A percentile compares a stretch with the other conserved stretches of the same genome.
phyloP scores from a whole-genome alignment of 2,113 vertebrate genomes.

The Catharus fuscescens region DNA sequence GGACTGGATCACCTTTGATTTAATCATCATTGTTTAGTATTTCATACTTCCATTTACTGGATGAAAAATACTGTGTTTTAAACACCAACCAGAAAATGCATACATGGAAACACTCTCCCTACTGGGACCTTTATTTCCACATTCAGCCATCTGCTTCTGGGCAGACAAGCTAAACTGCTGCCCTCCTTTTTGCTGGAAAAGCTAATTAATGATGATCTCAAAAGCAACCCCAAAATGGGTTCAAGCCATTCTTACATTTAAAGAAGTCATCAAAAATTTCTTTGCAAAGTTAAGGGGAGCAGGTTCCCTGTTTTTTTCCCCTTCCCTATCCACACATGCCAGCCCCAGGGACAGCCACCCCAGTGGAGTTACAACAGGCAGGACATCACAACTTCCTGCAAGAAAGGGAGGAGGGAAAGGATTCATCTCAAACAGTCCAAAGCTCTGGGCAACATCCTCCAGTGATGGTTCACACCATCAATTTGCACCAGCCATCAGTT shows the following conservation, averaged over 20 bases:
- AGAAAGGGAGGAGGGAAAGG: not conserved
- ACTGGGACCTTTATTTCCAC: conserved; percentile 18
- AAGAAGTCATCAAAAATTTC: not conserved
- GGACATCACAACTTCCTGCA: not conserved
- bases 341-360: not conserved
- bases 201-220: conserved; percentile 4
- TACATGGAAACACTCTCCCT: not conserved
- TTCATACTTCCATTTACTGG: not conserved
- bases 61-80: not conserved
- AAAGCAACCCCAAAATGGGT: not conserved
- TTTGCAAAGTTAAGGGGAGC: not conserved
- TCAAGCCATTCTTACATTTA: not conserved
- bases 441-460: not conserved
- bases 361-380: not conserved
- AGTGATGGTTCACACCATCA: not conserved
- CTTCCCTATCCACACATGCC: not conserved
- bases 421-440: not conserved
- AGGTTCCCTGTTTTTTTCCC: not conserved
- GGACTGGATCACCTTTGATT: not conserved
- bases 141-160: conserved; percentile 30
- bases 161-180: not conserved
- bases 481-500: not conserved
- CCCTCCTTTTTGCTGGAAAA: conserved; percentile 12
- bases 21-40: not conserved
- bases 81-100: not conserved